Percentiles rank a stretch among this genome's conserved stretches.
Evolutionary conservation across 2,797 vertebrate species (phyloP).

Genomic region (Poeciliopsis infans): DNA sequence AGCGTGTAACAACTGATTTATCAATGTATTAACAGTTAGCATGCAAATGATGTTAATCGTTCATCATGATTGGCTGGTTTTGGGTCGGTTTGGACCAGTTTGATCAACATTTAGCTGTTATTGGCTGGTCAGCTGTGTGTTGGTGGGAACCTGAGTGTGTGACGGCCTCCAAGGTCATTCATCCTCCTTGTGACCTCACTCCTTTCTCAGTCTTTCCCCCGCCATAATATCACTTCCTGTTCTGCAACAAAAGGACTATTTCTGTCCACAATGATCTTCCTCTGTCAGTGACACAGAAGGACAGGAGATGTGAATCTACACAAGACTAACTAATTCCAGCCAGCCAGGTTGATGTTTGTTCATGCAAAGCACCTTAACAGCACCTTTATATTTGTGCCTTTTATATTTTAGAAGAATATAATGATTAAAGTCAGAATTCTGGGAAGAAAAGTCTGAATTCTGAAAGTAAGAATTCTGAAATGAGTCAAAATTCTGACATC

Average conservation of each 20-base stretch:
- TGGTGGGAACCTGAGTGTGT: constrained; percentile 59
- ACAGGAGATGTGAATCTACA: constrained; percentile 6
- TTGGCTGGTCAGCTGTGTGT: constrained; percentile 11
- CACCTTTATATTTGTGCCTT: neutral
- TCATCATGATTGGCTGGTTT: neutral
- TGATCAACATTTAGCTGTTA: neutral
- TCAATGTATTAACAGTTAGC: too few relatives aligned
- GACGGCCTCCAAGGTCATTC: constrained; percentile 64
- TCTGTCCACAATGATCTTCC: constrained; percentile 74
- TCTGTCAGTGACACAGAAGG: constrained; percentile 49
- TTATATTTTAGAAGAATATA: neutral
- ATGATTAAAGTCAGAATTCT: neutral
- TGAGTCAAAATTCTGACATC: too few relatives aligned
- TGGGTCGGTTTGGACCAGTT: neutral
- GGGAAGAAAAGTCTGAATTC: too few relatives aligned
- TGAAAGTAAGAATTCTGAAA: too few relatives aligned
- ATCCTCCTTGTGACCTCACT: constrained; percentile 84
- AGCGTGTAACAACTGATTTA: too few relatives aligned
- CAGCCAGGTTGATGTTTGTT: neutral
- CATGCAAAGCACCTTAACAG: too few relatives aligned
- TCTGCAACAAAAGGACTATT: constrained; percentile 76
- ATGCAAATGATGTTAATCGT: neutral
- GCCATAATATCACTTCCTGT: constrained; percentile 76
- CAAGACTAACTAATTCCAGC: neutral
- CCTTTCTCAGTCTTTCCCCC: constrained; percentile 79